phyloP scores from a whole-genome alignment of 2,797 vertebrate species.

The Xenops minutus region DNA sequence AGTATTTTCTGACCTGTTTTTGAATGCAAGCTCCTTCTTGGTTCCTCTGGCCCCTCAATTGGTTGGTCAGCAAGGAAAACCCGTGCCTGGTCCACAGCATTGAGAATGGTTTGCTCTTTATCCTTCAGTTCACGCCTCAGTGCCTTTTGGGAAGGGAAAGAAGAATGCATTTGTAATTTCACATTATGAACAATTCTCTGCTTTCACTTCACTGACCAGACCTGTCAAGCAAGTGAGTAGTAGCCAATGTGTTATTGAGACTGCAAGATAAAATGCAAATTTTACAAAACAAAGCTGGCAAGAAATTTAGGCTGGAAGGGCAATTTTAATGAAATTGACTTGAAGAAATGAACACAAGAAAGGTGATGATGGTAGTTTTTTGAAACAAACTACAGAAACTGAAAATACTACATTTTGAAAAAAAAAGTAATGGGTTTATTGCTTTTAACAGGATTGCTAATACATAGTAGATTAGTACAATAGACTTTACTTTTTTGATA shows the following conservation, averaged over 20 bases:
- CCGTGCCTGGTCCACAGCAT: conserved; percentile 89
- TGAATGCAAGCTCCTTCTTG: conserved; percentile 87
- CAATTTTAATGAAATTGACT: not conserved
- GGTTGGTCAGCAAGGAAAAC: conserved; percentile 95
- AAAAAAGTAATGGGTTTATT: not conserved
- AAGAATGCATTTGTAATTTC: not conserved
- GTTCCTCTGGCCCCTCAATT: conserved; percentile 94
- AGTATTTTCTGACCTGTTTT: conserved; percentile 82
- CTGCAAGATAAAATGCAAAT: conserved; percentile 5
- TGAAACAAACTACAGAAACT: not conserved
- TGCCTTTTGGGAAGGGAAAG: conserved; percentile 74
- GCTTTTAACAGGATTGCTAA: not conserved
- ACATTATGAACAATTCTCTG: not conserved
- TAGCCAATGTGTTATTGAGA: not conserved
- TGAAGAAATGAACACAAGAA: not conserved
- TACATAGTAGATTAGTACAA: not conserved
- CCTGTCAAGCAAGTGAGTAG: not conserved
- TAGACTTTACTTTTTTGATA: not conserved
- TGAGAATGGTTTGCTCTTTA: conserved; percentile 86
- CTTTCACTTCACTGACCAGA: not conserved
- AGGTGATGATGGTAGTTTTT: not conserved
- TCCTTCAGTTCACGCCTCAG: conserved; percentile 89
- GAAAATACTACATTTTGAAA: not conserved
- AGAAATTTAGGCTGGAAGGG: not conserved
- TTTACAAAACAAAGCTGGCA: not conserved